Base-by-base conservation (phyloP, 2,113 vertebrate species). In the Geothlypis trichas region DNA sequence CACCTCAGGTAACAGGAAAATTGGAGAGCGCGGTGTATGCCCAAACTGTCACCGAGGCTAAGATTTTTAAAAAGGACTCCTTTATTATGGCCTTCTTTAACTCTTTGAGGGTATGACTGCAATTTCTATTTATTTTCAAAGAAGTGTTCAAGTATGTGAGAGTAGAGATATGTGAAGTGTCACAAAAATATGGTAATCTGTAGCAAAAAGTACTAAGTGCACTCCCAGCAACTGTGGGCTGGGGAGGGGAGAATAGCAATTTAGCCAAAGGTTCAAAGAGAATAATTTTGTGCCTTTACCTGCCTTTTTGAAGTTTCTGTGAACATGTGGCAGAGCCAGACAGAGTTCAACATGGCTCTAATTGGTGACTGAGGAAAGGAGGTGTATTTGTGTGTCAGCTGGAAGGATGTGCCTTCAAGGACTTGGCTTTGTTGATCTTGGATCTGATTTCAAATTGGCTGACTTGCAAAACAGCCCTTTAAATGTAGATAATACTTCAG, bases 381-480 rank as follows among this genome's bases (percentile, higher is more conserved):
- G 88, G 86, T 88, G 44, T 65, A 74, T 94, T 89, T 90, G 42
- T 93, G 33, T 76, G 68, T 95, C 89, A 89, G 65, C 68, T 94
- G 93, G 78, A 86, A 96, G 93, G 92, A 94, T 7, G 28, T 96
- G 66, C 80, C 78, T 94, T 85, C 69, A 77, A 80, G 57, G 41
- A 63, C 55, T 81, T 49, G 11, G 47, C 15, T 72, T 59, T 92
- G 76, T 94, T 90, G 79, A 92, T 88, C 73, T 93, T 54, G 11
- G 65, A 52, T 69, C 77, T 72, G 74, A 78, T 93, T 97, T 96
- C 82, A 89, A 91, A 90, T 74, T 90, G 94, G 37, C 67, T 88
- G 76, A 52, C 72, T 96, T 91, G 80, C 61, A 44, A 66, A 96
- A 77, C n/a, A 79, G 61, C 74, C 59, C 23, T 94, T 96, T 83